Evolutionary conservation across 1,140 invertebrate species (phyloP).

Genomic region (Drosophila paulistorum): DNA sequence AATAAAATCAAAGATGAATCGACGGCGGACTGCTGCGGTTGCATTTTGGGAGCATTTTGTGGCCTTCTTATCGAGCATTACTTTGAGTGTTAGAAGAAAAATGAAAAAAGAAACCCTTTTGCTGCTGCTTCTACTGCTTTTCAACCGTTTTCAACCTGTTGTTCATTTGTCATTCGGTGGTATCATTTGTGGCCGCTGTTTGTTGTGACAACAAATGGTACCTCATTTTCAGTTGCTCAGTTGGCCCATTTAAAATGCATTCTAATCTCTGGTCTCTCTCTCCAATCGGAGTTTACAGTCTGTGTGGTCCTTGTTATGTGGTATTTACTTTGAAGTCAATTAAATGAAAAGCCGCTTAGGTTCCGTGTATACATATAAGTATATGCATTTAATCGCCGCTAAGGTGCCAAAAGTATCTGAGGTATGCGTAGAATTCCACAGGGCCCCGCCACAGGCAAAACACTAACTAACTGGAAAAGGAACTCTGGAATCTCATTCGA

Average conservation of each 20-base stretch:
- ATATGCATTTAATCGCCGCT: constrained; percentile 73
- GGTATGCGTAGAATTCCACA: constrained; percentile 71
- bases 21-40: constrained; percentile 54
- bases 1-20: constrained; percentile 5
- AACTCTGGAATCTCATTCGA: constrained; percentile 17
- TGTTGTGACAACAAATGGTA: constrained; percentile 68
- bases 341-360: constrained; percentile 51
- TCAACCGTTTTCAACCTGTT: constrained; percentile 48
- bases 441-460: not conserved
- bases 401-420: constrained; percentile 78
- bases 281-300: not conserved
- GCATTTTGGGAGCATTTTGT: constrained; percentile 74
- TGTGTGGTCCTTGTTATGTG: constrained; percentile 73
- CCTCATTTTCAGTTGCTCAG: constrained; percentile 21
- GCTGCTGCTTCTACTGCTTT: not conserved
- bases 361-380: constrained; percentile 41
- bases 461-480: constrained; percentile 20
- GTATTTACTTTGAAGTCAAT: constrained; percentile 19
- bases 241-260: constrained; percentile 65
- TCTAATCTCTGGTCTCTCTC: constrained; percentile 62
- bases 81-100: constrained; percentile 19
- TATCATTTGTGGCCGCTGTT: constrained; percentile 7
- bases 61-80: constrained; percentile 59
- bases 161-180: constrained; percentile 63
- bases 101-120: constrained; percentile 19